Conservation (phyloP, 2,113 vertebrate genomes). For the Phylloscopus trochilus region DNA sequence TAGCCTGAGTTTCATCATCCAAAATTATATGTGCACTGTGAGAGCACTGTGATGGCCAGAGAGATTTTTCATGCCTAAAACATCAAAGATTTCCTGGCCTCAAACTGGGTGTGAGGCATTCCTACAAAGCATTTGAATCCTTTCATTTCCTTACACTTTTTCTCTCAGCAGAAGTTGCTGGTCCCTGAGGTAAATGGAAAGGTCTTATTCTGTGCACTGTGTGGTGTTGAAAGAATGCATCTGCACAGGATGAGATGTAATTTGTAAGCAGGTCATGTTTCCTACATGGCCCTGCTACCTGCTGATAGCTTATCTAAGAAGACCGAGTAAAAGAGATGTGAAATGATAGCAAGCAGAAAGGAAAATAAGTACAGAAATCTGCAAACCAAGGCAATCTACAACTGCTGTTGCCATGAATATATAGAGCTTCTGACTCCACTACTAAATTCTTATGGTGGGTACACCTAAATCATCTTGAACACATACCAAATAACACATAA, state of each 20-base stretch:
- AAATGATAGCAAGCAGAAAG: slow-evolving; percentile 3
- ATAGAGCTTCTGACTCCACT: not conserved
- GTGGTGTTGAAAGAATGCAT: not conserved
- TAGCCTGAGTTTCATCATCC: not conserved
- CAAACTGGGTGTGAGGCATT: not conserved
- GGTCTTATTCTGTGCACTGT: not conserved
- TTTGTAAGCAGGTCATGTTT: not conserved
- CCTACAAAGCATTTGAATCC: not conserved
- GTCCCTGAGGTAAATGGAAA: not conserved
- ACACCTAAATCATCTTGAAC: not conserved
- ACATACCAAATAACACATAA: not conserved
- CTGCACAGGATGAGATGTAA: not conserved
- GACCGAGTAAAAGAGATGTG: not conserved
- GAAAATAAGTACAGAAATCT: not conserved
- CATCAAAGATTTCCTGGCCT: not conserved
- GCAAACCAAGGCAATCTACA: not conserved
- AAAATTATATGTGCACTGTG: not conserved
- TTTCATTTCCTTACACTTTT: not conserved
- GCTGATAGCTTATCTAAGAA: slow-evolving; percentile 34
- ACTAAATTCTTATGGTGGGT: not conserved
- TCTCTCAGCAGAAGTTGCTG: not conserved
- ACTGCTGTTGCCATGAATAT: not conserved
- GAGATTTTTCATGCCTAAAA: not conserved
- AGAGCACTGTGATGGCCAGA: rapidly evolving
- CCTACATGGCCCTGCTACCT: not conserved